phyloP scores from a whole-genome alignment of 2,888 invertebrate genomes.

The Zhengitettix transpicula region DNA sequence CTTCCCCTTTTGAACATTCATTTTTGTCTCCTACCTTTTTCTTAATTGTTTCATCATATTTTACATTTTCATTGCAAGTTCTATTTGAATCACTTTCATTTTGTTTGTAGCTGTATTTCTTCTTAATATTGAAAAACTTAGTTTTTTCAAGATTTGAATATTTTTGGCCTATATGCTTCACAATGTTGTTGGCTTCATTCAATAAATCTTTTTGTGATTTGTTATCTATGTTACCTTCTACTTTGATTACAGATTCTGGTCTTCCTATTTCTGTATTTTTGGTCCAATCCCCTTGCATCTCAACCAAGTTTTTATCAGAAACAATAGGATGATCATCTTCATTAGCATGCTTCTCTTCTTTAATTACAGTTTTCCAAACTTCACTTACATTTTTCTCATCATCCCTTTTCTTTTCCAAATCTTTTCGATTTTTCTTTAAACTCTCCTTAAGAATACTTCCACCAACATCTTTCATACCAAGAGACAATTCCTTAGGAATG shows the following conservation, averaged over 20 bases:
- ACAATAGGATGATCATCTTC: not conserved
- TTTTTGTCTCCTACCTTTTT: slow-evolving; percentile 1
- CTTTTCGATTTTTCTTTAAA: not conserved
- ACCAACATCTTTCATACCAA: not conserved
- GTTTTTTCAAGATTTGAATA: not conserved
- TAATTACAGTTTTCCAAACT: slow-evolving; percentile 8
- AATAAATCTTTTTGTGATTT: slow-evolving; percentile 1
- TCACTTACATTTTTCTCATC: slow-evolving; percentile 14
- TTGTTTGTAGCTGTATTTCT: not conserved
- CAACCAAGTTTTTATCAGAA: not conserved
- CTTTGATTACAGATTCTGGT: no score
- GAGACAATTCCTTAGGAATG: not conserved
- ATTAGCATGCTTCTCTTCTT: not conserved
- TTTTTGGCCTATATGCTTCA: not conserved
- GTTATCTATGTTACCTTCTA: not conserved
- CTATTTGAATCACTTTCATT: not conserved
- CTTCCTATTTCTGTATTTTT: no score
- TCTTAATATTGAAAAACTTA: not conserved
- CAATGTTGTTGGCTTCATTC: not conserved
- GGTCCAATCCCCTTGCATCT: no score
- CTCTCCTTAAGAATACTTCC: not conserved
- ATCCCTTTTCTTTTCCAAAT: slow-evolving; percentile 8
- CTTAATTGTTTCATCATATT: not conserved
- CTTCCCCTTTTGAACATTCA: slow-evolving; percentile 10
- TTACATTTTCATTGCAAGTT: not conserved